A percentile compares a stretch with the other conserved stretches of the same genome.
phyloP scores from a whole-genome alignment of 2,797 vertebrate species.

The Psittacula echo region DNA sequence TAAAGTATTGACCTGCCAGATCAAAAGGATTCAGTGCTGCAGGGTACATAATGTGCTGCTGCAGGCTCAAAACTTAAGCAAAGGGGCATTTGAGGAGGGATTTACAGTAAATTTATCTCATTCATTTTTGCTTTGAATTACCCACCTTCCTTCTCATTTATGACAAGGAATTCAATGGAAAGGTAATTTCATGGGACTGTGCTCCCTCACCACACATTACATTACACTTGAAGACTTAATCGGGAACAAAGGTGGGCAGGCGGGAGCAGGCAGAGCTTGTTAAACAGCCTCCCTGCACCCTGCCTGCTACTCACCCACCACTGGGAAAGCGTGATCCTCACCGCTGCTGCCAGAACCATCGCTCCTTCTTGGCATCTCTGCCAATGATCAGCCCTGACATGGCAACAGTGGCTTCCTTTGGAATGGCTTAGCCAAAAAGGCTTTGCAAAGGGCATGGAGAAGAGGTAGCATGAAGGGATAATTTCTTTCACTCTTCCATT shows the following conservation, averaged over 20 bases:
- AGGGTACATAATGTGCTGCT: background rate
- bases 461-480: accelerated
- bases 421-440: background rate
- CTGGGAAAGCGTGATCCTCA: accelerated
- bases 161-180: background rate
- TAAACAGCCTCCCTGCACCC: background rate
- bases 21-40: background rate
- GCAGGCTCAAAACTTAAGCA: background rate
- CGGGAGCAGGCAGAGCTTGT: background rate
- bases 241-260: background rate
- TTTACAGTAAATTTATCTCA: background rate
- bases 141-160: background rate
- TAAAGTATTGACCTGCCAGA: background rate
- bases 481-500: too few species aligned
- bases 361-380: background rate
- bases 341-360: background rate
- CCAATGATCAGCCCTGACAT: background rate
- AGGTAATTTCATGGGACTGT: background rate
- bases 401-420: accelerated
- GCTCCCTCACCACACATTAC: background rate
- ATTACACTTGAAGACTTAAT: background rate
- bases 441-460: background rate
- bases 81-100: background rate
- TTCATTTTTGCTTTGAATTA: background rate
- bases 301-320: background rate